These are phyloP conservation scores for Scaptomyza graminum DNA, from an alignment of 1,140 invertebrate genomes.

Conservation along the genomic window DNA sequence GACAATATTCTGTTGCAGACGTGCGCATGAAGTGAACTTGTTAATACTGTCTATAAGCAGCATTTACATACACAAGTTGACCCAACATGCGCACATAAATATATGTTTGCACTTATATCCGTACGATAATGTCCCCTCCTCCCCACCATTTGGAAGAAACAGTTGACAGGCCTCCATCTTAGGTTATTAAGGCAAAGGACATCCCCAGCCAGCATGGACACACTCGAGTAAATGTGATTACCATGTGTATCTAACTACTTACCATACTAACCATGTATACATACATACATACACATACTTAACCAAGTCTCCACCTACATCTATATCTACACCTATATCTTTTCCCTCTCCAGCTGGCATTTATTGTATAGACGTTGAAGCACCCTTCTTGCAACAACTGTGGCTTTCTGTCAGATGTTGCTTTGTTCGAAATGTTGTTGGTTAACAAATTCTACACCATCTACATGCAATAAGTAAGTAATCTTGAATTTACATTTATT, in stretches of 20 bases:
- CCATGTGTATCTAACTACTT: neutral
- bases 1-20: slow-evolving; percentile 32
- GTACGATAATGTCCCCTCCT: slow-evolving; percentile 3
- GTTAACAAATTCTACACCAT: neutral
- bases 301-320: neutral
- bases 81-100: slow-evolving; percentile 29
- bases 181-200: slow-evolving; percentile 1
- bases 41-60: slow-evolving; percentile 74
- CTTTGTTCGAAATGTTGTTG: too few species aligned
- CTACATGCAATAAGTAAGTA: slow-evolving; percentile 1
- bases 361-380: slow-evolving; percentile 4
- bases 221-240: slow-evolving; percentile 33
- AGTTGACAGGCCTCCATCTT: slow-evolving; percentile 3
- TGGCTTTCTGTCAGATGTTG: slow-evolving; percentile 1
- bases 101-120: slow-evolving; percentile 4
- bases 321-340: neutral
- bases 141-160: neutral
- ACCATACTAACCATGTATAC: neutral
- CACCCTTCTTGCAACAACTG: slow-evolving; percentile 7
- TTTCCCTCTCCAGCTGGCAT: neutral
- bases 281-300: slow-evolving; percentile 1
- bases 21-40: slow-evolving; percentile 64
- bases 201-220: slow-evolving; percentile 21
- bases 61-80: slow-evolving; percentile 70
- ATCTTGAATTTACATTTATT: slow-evolving; percentile 3